Base-by-base conservation (phyloP, 2,888 invertebrate species). In the Apotomis turbidana region DNA sequence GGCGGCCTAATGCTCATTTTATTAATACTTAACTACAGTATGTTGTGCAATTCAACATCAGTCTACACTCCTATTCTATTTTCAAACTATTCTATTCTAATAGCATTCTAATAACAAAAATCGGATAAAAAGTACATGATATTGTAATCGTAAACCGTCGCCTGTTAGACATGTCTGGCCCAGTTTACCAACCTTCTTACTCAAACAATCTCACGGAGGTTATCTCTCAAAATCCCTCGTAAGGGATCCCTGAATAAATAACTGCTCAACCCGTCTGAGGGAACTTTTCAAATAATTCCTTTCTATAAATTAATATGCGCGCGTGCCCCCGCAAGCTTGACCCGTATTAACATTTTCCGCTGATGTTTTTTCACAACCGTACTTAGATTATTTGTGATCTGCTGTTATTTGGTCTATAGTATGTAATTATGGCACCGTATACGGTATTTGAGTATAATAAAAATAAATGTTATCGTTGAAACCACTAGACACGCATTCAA, bases 251-350 rank as follows among this genome's bases (percentile, higher is more conserved):
- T 71, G 44, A 62, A 61, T 62, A 71, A 71, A 71, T 68, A 71
- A 44, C 41, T 51, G 52, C 41, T 36, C 55, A 8, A 52, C 51
- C 38, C 49, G n/a, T 38, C 54, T 57, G 36, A 62, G 9, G 60
- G 59, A 73, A 73, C 60, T 70, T 73, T 73, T 69, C 69, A 60
- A 64, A 73, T 69, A 73, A 73, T 69, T 73, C 63, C 63, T 57
- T 66, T 70, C 64, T 63, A 60, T 49, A 66, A 70, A 73, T 69
- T 73, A 73, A 73, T 69, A 69, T 73, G 69, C 69, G 70, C 13
- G 66, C 73, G 73, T 73, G 73, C 69, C 41, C 63, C 5, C 27
- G 73, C 73, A 73, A 60, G n/a, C 49, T 12, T 57, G 70, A 57
- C 54, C 69, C 64, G 60, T 69, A 73, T 63, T 73, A 73, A 64